Conservation (phyloP, 2,888 invertebrate genomes). For the Leucoma salicis region DNA sequence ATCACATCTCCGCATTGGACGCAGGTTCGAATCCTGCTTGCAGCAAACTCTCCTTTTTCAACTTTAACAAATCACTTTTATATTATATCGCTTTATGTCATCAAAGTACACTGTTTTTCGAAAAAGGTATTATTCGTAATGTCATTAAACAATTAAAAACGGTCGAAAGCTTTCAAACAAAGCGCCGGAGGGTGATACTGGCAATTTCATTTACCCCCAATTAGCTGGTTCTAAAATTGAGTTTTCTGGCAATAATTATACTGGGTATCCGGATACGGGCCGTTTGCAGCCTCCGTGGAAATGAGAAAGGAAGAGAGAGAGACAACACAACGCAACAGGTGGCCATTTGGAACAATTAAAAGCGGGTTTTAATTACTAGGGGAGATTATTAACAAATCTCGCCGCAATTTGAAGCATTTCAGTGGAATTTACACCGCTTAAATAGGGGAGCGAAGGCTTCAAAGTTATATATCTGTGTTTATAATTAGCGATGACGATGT, state of each 20-base stretch:
- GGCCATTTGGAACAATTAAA: constrained; percentile 78
- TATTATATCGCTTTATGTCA: too few species aligned
- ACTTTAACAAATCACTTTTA: too few species aligned
- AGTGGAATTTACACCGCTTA: constrained; percentile 69
- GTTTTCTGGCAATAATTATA: constrained; percentile 75
- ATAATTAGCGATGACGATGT: constrained; percentile 36
- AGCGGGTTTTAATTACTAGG: constrained; percentile 79
- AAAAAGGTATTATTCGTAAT: constrained; percentile 36
- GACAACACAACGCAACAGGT: constrained; percentile 70
- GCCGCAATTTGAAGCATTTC: constrained; percentile 63
- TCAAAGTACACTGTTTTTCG: too few species aligned
- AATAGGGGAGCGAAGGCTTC: constrained; percentile 48
- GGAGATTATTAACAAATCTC: constrained; percentile 78
- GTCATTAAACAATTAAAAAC: constrained; percentile 63
- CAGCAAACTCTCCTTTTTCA: too few species aligned
- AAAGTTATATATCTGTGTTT: constrained; percentile 27
- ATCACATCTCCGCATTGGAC: too few species aligned
- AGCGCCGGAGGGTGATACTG: constrained; percentile 59
- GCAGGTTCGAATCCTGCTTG: too few species aligned
- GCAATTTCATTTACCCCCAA: constrained; percentile 76
- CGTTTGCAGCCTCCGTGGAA: constrained; percentile 57
- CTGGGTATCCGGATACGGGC: constrained; percentile 77
- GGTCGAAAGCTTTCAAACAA: constrained; percentile 64
- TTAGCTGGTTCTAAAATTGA: constrained; percentile 73
- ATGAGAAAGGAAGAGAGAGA: constrained; percentile 42